Conservation (phyloP, 1,140 invertebrate species). For the Meloidogyne floridensis region DNA sequence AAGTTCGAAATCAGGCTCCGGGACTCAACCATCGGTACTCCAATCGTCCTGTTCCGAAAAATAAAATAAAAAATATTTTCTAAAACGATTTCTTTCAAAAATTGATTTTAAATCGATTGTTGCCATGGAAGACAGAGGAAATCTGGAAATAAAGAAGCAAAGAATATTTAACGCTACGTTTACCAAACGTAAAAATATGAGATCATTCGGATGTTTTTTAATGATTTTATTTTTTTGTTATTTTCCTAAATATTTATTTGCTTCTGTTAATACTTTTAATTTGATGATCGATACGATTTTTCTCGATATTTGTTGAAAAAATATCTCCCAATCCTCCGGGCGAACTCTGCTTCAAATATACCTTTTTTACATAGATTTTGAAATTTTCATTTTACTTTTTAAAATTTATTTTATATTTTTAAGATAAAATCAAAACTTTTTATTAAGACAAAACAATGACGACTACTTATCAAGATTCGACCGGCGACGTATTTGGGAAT, state of each 20-base stretch:
- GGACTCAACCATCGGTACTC: background rate
- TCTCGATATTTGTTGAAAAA: too few species aligned
- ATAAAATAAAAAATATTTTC: background rate
- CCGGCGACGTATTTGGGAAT: slow-evolving; percentile 47
- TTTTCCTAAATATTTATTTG: too few species aligned
- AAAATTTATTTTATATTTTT: background rate
- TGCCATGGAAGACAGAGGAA: background rate
- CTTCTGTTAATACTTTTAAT: too few species aligned
- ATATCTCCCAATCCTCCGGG: too few species aligned
- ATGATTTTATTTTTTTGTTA: too few species aligned
- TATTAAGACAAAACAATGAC: slow-evolving; percentile 4
- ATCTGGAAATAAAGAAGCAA: background rate
- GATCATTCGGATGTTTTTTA: too few species aligned
- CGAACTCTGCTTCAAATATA: too few species aligned
- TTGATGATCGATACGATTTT: too few species aligned
- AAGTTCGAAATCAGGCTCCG: too few species aligned
- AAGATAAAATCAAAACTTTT: background rate
- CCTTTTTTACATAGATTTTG: too few species aligned
- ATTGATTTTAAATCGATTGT: background rate
- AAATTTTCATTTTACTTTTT: too few species aligned
- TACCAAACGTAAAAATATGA: background rate
- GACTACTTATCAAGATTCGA: background rate
- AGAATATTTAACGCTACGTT: too few species aligned
- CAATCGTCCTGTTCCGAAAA: background rate
- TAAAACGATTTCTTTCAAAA: background rate